These are phyloP conservation scores for Archilochus colubris DNA, from an alignment of 2,113 vertebrate species.

Conservation along the genomic window DNA sequence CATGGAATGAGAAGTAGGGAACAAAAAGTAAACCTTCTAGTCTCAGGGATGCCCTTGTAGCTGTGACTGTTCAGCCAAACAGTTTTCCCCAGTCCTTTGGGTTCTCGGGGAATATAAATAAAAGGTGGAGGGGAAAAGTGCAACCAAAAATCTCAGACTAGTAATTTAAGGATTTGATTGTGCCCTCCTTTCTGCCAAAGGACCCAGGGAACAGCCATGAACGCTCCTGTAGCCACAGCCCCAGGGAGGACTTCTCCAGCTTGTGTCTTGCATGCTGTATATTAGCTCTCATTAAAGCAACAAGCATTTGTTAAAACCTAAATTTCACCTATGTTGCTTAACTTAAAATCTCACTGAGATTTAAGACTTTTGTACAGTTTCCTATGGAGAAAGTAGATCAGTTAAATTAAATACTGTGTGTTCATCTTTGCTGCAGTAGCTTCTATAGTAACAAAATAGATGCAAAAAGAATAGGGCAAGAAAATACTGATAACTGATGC, in stretches of 20 bases:
- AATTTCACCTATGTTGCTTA: background rate
- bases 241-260: background rate
- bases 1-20: background rate
- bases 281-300: background rate
- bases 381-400: background rate
- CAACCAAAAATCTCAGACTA: background rate
- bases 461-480: background rate
- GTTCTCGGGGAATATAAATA: background rate
- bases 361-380: background rate
- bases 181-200: background rate
- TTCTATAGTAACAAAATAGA: background rate
- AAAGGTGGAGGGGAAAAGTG: background rate
- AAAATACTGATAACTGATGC: background rate
- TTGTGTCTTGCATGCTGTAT: background rate
- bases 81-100: background rate
- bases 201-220: background rate
- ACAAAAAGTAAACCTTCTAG: accelerated
- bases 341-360: background rate
- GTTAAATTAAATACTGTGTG: background rate
- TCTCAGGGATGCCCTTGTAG: background rate
- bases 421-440: background rate
- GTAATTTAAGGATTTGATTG: background rate
- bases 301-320: background rate
- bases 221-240: background rate
- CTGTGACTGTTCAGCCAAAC: background rate